phyloP scores from a whole-genome alignment of 2,888 invertebrate genomes.

The Gastracanthus pulcherrimus region DNA sequence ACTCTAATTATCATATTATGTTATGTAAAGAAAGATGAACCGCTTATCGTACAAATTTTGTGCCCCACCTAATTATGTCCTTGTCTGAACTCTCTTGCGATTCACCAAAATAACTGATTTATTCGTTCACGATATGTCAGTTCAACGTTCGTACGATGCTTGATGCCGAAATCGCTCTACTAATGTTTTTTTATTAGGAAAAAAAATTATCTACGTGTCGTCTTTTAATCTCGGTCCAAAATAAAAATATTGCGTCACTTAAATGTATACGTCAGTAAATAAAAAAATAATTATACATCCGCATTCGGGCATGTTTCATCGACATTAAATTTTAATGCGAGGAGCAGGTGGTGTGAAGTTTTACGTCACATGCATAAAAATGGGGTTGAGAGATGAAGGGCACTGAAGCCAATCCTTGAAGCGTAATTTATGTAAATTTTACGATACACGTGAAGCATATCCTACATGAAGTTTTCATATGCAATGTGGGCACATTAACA shows the following conservation, averaged over 20 bases:
- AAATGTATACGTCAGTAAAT: no score
- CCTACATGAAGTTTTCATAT: not conserved
- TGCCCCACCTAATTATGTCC: no score
- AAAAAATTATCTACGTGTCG: not conserved
- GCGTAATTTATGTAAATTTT: constrained; percentile 33
- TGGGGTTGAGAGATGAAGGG: no score
- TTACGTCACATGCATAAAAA: no score
- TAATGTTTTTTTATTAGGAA: not conserved
- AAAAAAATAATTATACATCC: not conserved
- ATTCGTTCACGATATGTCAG: not conserved
- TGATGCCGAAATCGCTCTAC: not conserved
- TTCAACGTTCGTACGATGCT: not conserved
- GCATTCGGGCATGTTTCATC: not conserved
- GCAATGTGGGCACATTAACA: constrained; percentile 10
- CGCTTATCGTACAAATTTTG: no score
- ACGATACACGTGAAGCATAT: not conserved
- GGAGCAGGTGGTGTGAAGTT: not conserved
- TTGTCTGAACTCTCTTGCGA: not conserved
- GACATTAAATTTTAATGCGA: constrained; percentile 12
- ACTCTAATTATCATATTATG: no score
- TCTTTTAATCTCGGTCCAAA: not conserved
- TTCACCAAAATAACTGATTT: not conserved
- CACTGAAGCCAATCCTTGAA: no score
- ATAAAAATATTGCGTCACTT: not conserved
- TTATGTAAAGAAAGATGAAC: no score